phyloP scores from a whole-genome alignment of 2,888 invertebrate species.

The Neoaliturus tenellus region DNA sequence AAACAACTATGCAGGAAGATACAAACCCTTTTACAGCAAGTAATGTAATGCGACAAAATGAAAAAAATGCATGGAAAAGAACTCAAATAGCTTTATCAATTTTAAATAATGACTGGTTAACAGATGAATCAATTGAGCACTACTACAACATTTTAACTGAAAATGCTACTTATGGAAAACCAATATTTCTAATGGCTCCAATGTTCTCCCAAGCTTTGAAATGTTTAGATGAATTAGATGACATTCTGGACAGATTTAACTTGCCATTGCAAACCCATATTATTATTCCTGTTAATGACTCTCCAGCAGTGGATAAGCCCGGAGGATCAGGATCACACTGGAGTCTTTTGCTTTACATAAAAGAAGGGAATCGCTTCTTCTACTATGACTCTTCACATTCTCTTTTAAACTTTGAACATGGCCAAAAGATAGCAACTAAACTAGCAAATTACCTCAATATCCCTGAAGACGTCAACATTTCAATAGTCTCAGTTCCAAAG shows the following conservation, averaged over 20 bases:
- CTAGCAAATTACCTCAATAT: not conserved
- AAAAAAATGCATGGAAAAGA: not conserved
- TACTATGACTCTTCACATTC: not conserved
- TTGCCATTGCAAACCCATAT: not conserved
- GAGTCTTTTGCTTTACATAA: not conserved
- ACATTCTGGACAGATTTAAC: not conserved
- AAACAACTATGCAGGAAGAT: not conserved
- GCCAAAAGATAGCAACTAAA: not conserved
- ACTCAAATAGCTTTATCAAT: not conserved
- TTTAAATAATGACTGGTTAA: not conserved
- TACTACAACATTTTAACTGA: not conserved
- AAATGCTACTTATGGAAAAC: not conserved
- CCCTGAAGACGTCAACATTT: not conserved
- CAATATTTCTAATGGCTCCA: not conserved
- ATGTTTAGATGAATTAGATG: not conserved
- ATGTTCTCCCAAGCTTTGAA: not conserved
- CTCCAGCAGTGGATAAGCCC: not conserved
- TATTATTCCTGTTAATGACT: not conserved
- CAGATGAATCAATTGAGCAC: not conserved
- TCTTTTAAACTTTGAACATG: not conserved
- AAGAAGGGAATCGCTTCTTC: not conserved
- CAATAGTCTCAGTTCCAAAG: not conserved
- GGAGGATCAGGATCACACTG: slow-evolving; percentile 27
- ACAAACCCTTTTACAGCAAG: not conserved
- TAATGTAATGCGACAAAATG: not conserved